These are phyloP conservation scores for Alca torda DNA, from an alignment of 2,797 vertebrate species.

Conservation along the genomic window DNA sequence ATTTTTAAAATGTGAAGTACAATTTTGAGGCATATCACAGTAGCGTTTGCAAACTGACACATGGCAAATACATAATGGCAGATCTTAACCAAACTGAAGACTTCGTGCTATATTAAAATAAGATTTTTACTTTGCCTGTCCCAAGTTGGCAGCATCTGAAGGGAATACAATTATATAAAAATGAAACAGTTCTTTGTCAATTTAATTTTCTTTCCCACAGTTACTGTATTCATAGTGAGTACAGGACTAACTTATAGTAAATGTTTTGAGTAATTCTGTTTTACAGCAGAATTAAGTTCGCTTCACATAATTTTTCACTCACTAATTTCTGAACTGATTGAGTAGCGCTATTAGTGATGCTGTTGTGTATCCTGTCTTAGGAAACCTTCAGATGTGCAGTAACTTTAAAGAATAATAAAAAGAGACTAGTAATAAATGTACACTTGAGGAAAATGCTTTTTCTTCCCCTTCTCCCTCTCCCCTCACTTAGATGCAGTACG, in stretches of 20 bases:
- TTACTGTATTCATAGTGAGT: background rate
- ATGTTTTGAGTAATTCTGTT: background rate
- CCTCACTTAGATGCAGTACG: slow-evolving; percentile 85
- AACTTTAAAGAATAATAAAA: background rate
- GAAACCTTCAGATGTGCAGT: background rate
- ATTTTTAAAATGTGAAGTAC: background rate
- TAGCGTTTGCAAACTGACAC: background rate
- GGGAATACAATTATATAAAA: background rate
- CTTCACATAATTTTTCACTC: background rate
- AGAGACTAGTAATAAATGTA: background rate
- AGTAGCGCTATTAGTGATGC: background rate
- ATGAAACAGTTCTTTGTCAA: background rate
- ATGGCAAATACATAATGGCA: background rate
- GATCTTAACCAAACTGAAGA: background rate
- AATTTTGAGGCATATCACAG: background rate
- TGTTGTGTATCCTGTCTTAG: background rate
- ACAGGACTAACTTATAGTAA: background rate
- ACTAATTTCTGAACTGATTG: background rate
- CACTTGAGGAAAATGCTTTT: background rate
- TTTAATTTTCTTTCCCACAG: background rate
- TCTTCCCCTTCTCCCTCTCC: background rate
- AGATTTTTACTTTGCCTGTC: background rate
- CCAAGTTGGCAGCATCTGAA: background rate
- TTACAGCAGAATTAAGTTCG: background rate
- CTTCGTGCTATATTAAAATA: background rate